These are phyloP conservation scores for Bos indicus DNA, from an alignment of 2,113 vertebrate genomes.

Conservation along the genomic window DNA sequence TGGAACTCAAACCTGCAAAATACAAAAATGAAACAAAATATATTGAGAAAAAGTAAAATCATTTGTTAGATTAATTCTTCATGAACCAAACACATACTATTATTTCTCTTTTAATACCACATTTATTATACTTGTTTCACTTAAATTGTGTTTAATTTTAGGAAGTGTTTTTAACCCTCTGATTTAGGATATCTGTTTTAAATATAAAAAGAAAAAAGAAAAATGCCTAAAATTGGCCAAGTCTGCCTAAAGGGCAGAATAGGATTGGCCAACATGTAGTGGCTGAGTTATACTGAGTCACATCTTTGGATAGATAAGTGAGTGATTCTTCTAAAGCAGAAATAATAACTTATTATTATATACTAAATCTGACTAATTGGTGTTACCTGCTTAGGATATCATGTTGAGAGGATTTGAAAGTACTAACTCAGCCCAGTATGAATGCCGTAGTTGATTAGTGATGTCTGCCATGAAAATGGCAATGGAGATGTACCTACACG, in stretches of 20 bases:
- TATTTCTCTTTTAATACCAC: not conserved
- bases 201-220: not conserved
- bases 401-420: not conserved
- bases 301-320: not conserved
- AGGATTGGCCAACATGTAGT: not conserved
- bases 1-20: constrained; percentile 79
- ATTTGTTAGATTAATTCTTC: not conserved
- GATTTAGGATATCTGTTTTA: not conserved
- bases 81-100: not conserved
- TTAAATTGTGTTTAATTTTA: not conserved
- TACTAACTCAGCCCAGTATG: not conserved
- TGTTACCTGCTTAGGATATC: not conserved
- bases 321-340: not conserved
- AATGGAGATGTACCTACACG: fast-evolving
- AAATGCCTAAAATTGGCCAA: not conserved
- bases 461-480: not conserved
- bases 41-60: not conserved
- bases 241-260: not conserved
- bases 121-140: not conserved
- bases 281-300: not conserved
- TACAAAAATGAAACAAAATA: not conserved
- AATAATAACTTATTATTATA: not conserved
- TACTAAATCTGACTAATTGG: not conserved
- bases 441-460: not conserved
- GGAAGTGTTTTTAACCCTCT: not conserved